phyloP scores from a whole-genome alignment of 1,140 invertebrate species.

The Drosophila bifasciata region DNA sequence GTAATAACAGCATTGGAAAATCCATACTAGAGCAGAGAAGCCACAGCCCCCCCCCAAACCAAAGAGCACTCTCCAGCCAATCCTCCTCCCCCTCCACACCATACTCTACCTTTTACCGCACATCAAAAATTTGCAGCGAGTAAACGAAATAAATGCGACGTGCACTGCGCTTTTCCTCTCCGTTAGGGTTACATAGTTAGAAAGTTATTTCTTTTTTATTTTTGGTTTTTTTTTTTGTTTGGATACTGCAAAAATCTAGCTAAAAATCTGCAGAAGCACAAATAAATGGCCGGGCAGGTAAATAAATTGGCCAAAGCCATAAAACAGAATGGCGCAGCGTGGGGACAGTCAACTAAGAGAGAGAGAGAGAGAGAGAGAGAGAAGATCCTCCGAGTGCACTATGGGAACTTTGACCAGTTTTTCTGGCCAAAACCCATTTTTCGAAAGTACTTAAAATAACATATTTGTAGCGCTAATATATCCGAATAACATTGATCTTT shows the following conservation, averaged over 20 bases:
- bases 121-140: slow-evolving; percentile 26
- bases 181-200: slow-evolving; percentile 27
- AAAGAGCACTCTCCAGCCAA: no score
- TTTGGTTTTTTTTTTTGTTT: slow-evolving; percentile 2
- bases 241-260: slow-evolving; percentile 11
- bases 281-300: slow-evolving; percentile 35
- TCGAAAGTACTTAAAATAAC: no score
- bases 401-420: no score
- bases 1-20: slow-evolving; percentile 21
- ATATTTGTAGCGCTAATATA: no score
- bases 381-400: no score
- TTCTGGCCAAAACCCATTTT: no score
- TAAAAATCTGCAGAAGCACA: slow-evolving; percentile 25
- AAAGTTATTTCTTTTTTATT: slow-evolving; percentile 9
- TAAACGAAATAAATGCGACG: slow-evolving; percentile 45
- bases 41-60: neutral
- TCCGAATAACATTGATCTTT: no score
- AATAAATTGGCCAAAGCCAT: slow-evolving; percentile 39
- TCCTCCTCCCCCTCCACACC: neutral
- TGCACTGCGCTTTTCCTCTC: slow-evolving; percentile 37
- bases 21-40: slow-evolving; percentile 28
- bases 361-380: no score
- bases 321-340: neutral
- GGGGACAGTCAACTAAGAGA: no score
- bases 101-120: neutral